phyloP scores from a whole-genome alignment of 2,113 vertebrate species.

The Dromaius novaehollandiae region DNA sequence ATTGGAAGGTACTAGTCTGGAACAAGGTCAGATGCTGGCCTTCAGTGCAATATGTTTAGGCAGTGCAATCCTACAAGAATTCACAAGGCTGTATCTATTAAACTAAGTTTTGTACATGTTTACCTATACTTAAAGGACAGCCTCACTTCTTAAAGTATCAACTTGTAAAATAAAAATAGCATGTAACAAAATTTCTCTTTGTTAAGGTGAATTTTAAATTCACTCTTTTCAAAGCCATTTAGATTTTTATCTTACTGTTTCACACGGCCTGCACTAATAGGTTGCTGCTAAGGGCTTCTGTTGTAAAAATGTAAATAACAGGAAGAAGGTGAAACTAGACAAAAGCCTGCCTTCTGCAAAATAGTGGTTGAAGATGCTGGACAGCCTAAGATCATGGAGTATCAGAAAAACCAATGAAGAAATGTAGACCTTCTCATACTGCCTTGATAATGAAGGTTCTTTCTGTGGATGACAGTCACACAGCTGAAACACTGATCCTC shows the following conservation, averaged over 20 bases:
- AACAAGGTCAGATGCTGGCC: neutral
- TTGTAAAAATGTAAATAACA: neutral
- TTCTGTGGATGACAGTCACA: neutral
- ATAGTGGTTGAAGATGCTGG: neutral
- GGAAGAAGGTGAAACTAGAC: neutral
- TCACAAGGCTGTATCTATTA: neutral
- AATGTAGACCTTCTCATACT: conserved; percentile 10
- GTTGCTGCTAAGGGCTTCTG: neutral
- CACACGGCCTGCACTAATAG: neutral
- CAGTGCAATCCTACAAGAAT: neutral
- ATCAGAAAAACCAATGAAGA: neutral
- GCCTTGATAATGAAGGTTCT: neutral
- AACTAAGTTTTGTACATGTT: neutral
- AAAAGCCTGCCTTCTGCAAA: neutral
- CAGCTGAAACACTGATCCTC: neutral
- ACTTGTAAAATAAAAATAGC: neutral
- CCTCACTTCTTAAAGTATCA: neutral
- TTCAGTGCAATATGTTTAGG: fast-evolving
- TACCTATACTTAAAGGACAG: neutral
- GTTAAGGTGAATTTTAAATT: neutral
- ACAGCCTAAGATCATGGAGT: neutral
- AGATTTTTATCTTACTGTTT: neutral
- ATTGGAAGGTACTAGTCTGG: neutral
- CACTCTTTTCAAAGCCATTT: neutral
- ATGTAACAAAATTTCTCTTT: neutral